Conservation (phyloP, 1,140 invertebrate genomes). For the Drosophila athabasca region DNA sequence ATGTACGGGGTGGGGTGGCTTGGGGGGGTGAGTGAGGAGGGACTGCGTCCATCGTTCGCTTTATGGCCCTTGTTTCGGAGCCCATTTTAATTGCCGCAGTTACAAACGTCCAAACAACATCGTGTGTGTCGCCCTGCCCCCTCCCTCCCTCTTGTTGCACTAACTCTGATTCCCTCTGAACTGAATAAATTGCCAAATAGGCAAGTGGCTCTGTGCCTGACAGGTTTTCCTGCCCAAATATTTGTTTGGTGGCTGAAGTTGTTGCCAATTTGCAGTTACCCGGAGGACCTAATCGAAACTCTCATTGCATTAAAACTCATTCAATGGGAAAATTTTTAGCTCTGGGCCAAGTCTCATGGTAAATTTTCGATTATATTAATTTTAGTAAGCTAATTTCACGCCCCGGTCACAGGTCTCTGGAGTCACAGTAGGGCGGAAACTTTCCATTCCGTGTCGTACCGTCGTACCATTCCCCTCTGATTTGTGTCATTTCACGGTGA, state of each 20-base stretch:
- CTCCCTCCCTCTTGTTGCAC: conserved; percentile 1
- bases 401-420: conserved; percentile 1
- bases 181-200: conserved; percentile 62
- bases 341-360: conserved; percentile 16
- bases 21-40: conserved; percentile 7
- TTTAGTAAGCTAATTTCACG: conserved; percentile 65
- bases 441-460: conserved; percentile 5
- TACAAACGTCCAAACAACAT: conserved; percentile 62
- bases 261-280: conserved; percentile 42
- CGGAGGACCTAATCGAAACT: conserved; percentile 26
- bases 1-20: conserved; percentile 19
- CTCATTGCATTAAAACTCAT: conserved; percentile 26
- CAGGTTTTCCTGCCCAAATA: conserved; percentile 45
- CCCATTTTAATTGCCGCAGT: conserved; percentile 71
- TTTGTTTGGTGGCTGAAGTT: conserved; percentile 56
- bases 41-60: conserved; percentile 53
- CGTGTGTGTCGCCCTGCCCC: conserved; percentile 36
- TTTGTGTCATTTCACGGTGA: conserved; percentile 54
- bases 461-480: conserved; percentile 19
- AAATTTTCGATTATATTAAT: conserved; percentile 65
- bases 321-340: conserved; percentile 35
- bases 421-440: conserved; percentile 21
- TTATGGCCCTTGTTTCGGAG: conserved; percentile 65
- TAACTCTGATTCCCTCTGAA: conserved; percentile 46
- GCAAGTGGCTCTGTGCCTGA: conserved; percentile 23